Conservation (phyloP, 2,888 invertebrate genomes). For the Macrophya alboannulata region DNA sequence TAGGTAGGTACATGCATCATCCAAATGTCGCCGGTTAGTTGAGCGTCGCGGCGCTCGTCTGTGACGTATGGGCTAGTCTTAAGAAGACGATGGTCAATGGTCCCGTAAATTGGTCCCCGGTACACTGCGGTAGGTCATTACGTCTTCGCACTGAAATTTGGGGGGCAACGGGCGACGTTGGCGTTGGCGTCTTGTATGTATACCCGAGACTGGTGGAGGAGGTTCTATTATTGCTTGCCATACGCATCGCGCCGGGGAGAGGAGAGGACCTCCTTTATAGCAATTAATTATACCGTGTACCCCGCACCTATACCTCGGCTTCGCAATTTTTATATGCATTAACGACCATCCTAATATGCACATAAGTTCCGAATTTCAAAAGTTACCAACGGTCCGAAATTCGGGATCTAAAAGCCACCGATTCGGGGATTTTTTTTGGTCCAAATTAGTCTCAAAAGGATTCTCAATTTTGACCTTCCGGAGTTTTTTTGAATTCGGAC, state of each 20-base stretch:
- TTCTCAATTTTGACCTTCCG: too few relatives aligned
- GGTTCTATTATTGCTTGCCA: neutral
- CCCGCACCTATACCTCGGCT: too few relatives aligned
- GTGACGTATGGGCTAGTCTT: slow-evolving; percentile 30
- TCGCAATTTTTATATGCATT: too few relatives aligned
- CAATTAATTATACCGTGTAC: neutral
- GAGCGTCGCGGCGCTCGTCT: slow-evolving; percentile 49
- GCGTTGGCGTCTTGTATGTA: too few relatives aligned
- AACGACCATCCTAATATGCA: too few relatives aligned
- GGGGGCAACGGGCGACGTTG: neutral
- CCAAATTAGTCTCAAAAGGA: too few relatives aligned
- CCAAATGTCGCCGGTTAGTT: slow-evolving; percentile 49
- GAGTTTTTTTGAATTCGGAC: neutral
- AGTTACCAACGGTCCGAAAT: too few relatives aligned
- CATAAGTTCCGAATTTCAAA: too few relatives aligned
- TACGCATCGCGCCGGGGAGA: neutral
- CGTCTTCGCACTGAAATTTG: neutral
- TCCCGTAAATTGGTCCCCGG: slow-evolving; percentile 51
- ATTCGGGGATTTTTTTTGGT: too few relatives aligned
- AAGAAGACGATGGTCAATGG: slow-evolving; percentile 52
- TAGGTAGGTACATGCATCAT: slow-evolving; percentile 49
- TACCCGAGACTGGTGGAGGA: neutral
- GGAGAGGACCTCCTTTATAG: neutral
- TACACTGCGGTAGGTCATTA: slow-evolving; percentile 53
- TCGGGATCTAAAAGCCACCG: too few relatives aligned